These are phyloP conservation scores for Bombylius discolor DNA, from an alignment of 2,888 invertebrate genomes.

Conservation along the genomic window DNA sequence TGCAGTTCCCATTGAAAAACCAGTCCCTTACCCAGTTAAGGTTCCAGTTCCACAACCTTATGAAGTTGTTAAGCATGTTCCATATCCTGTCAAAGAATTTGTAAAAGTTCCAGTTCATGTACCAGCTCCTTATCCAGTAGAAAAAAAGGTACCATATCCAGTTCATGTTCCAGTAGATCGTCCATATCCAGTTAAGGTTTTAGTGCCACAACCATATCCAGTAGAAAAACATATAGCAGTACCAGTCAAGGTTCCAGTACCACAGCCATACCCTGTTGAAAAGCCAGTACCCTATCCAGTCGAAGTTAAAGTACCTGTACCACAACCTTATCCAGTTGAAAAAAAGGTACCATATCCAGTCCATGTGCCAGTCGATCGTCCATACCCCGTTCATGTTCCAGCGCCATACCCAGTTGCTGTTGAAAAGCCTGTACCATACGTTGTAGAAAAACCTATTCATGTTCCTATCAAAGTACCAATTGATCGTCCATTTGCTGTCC, in stretches of 20 bases:
- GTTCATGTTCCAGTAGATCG: slow-evolving; percentile 50
- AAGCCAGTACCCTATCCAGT: slow-evolving; percentile 54
- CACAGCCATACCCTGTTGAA: slow-evolving; percentile 41
- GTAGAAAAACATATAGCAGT: slow-evolving; percentile 55
- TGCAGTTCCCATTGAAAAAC: slow-evolving; percentile 46
- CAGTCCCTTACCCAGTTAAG: slow-evolving; percentile 48
- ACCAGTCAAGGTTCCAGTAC: slow-evolving; percentile 46
- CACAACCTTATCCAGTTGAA: slow-evolving; percentile 44
- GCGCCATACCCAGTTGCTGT: slow-evolving; percentile 46
- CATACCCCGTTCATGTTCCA: slow-evolving; percentile 45
- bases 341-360: slow-evolving; percentile 46
- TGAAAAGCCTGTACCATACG: slow-evolving; percentile 47
- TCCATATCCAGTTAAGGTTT: slow-evolving; percentile 52
- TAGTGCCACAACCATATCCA: slow-evolving; percentile 55
- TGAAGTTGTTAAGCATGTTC: slow-evolving; percentile 44
- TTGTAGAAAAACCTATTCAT: slow-evolving; percentile 54
- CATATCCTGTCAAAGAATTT: slow-evolving; percentile 48
- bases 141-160: slow-evolving; percentile 45
- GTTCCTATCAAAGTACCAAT: slow-evolving; percentile 43
- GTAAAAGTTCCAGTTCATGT: slow-evolving; percentile 53
- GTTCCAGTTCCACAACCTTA: slow-evolving; percentile 21
- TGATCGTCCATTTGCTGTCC: slow-evolving; percentile 52
- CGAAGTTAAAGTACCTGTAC: slow-evolving; percentile 47
- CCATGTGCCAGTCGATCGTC: slow-evolving; percentile 47
- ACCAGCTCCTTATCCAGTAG: slow-evolving; percentile 45